phyloP scores from a whole-genome alignment of 2,888 invertebrate species.

The Hetaerina titia region DNA sequence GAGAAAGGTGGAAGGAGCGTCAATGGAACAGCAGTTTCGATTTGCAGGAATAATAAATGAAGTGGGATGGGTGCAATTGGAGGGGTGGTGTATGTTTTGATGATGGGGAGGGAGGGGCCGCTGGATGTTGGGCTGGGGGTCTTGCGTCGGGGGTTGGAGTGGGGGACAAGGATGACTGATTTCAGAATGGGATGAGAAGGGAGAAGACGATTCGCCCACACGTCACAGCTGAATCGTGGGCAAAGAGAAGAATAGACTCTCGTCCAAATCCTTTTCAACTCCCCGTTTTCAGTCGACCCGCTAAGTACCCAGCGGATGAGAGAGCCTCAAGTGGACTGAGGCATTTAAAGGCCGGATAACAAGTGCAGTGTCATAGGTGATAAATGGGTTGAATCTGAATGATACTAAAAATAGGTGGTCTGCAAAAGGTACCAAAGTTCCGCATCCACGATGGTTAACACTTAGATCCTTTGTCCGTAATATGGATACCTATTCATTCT shows the following conservation, averaged over 20 bases:
- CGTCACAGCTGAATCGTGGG: slow-evolving; percentile 18
- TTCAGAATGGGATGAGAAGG: not conserved
- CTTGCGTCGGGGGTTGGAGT: not conserved
- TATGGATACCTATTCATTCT: too few species aligned
- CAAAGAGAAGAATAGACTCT: not conserved
- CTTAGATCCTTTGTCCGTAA: too few species aligned
- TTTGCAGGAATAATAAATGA: slow-evolving; percentile 62
- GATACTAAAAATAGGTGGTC: not conserved
- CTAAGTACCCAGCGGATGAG: slow-evolving; percentile 17
- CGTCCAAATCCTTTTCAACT: not conserved
- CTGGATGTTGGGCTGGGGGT: slow-evolving; percentile 1
- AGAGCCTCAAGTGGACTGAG: not conserved
- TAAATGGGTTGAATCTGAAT: not conserved
- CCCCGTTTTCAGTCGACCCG: not conserved
- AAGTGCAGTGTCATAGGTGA: not conserved
- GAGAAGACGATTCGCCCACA: slow-evolving; percentile 2
- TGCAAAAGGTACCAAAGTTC: not conserved
- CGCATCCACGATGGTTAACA: not conserved
- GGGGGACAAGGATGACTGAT: not conserved
- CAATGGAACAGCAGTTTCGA: slow-evolving; percentile 64
- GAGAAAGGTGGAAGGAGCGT: not conserved
- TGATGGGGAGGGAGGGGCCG: slow-evolving; percentile 6
- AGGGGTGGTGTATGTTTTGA: slow-evolving; percentile 28
- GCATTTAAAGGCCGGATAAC: not conserved
- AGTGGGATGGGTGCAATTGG: not conserved